These are phyloP conservation scores for Epirrhoe alternata DNA, from an alignment of 2,888 invertebrate species.

Conservation along the genomic window DNA sequence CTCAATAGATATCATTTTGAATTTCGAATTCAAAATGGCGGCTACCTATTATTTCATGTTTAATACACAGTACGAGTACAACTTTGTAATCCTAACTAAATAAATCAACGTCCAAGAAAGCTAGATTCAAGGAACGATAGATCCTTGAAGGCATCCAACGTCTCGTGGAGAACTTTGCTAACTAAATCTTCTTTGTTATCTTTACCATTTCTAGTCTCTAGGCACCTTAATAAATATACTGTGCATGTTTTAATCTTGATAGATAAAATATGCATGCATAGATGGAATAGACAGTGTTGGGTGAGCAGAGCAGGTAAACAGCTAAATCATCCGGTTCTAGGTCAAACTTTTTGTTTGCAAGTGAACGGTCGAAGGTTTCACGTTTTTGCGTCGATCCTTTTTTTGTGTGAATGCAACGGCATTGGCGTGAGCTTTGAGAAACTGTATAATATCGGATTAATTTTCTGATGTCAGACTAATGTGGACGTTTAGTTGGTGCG, in stretches of 20 bases:
- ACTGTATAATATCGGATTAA: conserved; percentile 12
- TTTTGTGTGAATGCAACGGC: conserved; percentile 43
- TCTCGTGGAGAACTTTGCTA: background rate
- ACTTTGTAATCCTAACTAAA: background rate
- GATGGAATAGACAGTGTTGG: conserved; percentile 21
- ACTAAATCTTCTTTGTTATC: background rate
- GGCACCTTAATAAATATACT: too few species aligned
- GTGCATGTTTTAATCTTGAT: background rate
- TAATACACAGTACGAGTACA: background rate
- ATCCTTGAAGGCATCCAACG: background rate
- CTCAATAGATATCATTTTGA: too few species aligned
- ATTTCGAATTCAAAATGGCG: too few species aligned
- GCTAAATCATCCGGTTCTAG: conserved; percentile 56
- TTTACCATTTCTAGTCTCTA: too few species aligned
- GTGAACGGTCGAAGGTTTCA: conserved; percentile 62
- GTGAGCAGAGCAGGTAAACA: conserved; percentile 39
- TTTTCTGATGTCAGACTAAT: conserved; percentile 3
- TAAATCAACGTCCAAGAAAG: background rate
- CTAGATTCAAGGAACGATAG: background rate
- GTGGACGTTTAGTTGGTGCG: background rate
- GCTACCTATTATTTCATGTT: too few species aligned
- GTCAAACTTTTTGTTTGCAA: conserved; percentile 58
- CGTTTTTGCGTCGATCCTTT: conserved; percentile 48
- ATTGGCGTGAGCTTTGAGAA: conserved; percentile 26
- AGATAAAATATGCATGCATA: conserved; percentile 11